Base-by-base conservation (phyloP, 1,140 invertebrate genomes). In the Thaumatotibia leucotreta region DNA sequence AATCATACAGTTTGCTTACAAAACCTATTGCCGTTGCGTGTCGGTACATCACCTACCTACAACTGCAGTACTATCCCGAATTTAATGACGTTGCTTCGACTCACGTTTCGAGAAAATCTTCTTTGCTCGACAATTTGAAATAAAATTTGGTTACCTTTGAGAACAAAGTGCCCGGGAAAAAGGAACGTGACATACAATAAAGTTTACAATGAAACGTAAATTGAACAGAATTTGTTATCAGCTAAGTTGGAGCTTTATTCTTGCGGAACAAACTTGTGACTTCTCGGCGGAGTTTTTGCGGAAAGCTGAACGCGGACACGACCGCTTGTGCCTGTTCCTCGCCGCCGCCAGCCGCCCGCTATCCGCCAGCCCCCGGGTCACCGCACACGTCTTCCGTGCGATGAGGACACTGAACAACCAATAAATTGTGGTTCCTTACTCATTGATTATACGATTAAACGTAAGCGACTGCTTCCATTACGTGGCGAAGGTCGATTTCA, bases 401-500 rank as follows among this genome's bases (percentile, higher is more conserved):
- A 17, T 45, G 14, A 45, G 39, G 39, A 45, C 39, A 45, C 29
- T 33, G 5, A 23, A 33, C 20, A 24, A 62, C 23, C 29, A 62
- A 61, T 24, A 29, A 29, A 31, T 31, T 24, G 39, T 45, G 39
- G 63, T 64, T 64, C 35, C 63, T 63, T 54, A 66, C 72, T 71
- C 74, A 71, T 74, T 74, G 72, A 74, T 72, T 72, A 74, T 61
- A 70, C 67, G 66, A 74, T 74, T 74, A 79, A 76, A 72, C 67
- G 67, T 66, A 68, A 74, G 63, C 66, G 70, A 64, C 52, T 27
- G 63, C 63, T 32, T 70, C 75, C 69, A 81, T 80, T 79, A 76
- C 68, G 73, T 72, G 69, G 72, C 73, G 76, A 80, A 84, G 79
- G 80, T 82, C 79, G 77, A 81, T 83, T 84, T 82, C 79, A 84